These are phyloP conservation scores for Drosophila burlai DNA, from an alignment of 1,140 invertebrate species.

Conservation along the genomic window DNA sequence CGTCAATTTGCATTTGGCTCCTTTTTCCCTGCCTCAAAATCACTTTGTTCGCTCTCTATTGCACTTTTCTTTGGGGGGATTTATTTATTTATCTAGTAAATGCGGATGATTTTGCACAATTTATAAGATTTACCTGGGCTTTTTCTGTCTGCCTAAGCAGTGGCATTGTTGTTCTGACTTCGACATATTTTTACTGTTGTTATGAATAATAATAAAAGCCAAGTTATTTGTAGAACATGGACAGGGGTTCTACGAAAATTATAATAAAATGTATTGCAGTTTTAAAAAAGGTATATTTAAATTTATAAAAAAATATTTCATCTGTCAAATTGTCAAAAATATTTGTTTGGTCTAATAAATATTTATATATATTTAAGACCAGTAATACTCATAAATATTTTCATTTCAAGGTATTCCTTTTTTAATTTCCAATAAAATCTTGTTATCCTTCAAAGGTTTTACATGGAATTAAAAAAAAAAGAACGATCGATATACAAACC, in stretches of 20 bases:
- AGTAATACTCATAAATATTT: no score
- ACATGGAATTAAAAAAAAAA: background rate
- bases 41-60: conserved; percentile 18
- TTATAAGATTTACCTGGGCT: background rate
- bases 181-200: conserved; percentile 15
- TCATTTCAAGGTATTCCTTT: background rate
- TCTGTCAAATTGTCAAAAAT: no score
- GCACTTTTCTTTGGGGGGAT: conserved; percentile 20
- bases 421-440: background rate
- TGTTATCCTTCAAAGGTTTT: background rate
- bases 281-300: background rate
- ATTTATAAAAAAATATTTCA: no score
- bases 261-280: background rate
- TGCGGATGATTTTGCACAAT: conserved; percentile 47
- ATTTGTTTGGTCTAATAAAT: no score
- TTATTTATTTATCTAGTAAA: conserved; percentile 47
- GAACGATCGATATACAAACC: background rate
- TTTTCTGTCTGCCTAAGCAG: background rate
- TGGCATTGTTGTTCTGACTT: conserved; percentile 6
- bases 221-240: conserved; percentile 6
- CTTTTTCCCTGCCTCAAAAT: conserved; percentile 13
- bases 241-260: background rate
- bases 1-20: conserved; percentile 60
- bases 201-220: conserved; percentile 4
- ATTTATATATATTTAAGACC: no score